Conservation (phyloP, 2,888 invertebrate species). For the Diachrysia chrysitis region DNA sequence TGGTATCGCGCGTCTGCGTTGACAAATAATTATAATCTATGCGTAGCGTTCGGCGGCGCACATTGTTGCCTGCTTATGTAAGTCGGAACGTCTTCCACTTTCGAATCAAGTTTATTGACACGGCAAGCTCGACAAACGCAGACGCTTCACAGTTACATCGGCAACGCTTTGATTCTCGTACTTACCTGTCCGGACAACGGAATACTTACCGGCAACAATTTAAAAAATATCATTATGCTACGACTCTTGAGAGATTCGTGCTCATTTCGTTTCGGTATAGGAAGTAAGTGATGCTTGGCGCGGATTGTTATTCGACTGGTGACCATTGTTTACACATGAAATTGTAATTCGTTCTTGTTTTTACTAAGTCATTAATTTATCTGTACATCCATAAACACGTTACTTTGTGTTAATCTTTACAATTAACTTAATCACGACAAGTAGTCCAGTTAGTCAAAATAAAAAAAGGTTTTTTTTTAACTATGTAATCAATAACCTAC, state of each 20-base stretch:
- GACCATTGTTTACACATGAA: neutral
- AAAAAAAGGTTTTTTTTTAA: neutral
- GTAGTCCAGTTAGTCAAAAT: neutral
- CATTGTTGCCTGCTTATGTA: conserved; percentile 88
- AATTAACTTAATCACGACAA: neutral
- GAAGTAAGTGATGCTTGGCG: neutral
- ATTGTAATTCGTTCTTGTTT: neutral
- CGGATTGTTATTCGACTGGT: neutral
- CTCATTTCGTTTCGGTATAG: neutral
- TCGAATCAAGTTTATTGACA: conserved; percentile 90
- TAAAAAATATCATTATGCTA: conserved; percentile 31
- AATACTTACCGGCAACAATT: conserved; percentile 54
- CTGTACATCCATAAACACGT: too few relatives aligned
- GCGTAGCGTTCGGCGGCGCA: conserved; percentile 72
- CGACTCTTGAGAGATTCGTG: conserved; percentile 8
- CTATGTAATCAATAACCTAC: neutral
- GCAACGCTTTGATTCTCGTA: conserved; percentile 80
- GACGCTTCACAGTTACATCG: conserved; percentile 86
- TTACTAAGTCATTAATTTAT: neutral
- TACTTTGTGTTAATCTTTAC: neutral
- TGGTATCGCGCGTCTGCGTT: conserved; percentile 40
- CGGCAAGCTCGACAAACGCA: conserved; percentile 87
- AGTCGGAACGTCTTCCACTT: conserved; percentile 88
- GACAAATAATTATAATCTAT: conserved; percentile 63
- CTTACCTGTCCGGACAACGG: conserved; percentile 50